These are phyloP conservation scores for Progne subis DNA, from an alignment of 2,113 vertebrate genomes.

Conservation along the genomic window DNA sequence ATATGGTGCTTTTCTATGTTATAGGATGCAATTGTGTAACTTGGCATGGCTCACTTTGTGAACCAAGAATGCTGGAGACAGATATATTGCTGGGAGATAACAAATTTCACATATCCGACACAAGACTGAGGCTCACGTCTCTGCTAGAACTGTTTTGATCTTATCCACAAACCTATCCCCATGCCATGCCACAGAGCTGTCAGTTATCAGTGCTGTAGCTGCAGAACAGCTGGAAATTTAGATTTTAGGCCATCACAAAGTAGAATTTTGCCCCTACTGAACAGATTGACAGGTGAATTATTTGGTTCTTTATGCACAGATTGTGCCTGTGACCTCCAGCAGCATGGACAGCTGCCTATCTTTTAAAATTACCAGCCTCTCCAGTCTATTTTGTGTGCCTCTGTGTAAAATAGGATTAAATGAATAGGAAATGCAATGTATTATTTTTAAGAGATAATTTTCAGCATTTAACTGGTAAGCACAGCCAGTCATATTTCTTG, in stretches of 20 bases:
- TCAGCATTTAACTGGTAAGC: not conserved
- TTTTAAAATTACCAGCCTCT: slow-evolving; percentile 24
- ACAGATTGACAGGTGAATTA: slow-evolving; percentile 51
- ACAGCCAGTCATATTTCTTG: not conserved
- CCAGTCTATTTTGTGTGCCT: not conserved
- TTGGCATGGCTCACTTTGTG: slow-evolving; percentile 17
- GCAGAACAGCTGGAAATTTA: not conserved
- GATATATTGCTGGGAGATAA: not conserved
- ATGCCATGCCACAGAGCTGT: not conserved
- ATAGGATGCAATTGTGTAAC: slow-evolving; percentile 14
- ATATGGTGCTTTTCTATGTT: slow-evolving; percentile 22
- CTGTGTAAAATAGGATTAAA: slow-evolving; percentile 11
- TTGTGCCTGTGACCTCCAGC: slow-evolving; percentile 7
- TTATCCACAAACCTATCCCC: not conserved
- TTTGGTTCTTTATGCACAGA: slow-evolving; percentile 19
- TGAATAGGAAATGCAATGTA: not conserved
- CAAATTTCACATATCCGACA: not conserved
- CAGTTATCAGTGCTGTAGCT: not conserved
- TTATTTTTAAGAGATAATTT: slow-evolving; percentile 27
- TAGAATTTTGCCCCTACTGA: slow-evolving; percentile 8
- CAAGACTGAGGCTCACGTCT: not conserved
- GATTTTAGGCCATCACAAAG: not conserved
- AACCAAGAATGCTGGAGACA: not conserved
- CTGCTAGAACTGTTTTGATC: slow-evolving; percentile 20
- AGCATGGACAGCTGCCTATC: slow-evolving; percentile 33